phyloP scores from a whole-genome alignment of 2,797 vertebrate species.

The Pyrrhura leucotis region DNA sequence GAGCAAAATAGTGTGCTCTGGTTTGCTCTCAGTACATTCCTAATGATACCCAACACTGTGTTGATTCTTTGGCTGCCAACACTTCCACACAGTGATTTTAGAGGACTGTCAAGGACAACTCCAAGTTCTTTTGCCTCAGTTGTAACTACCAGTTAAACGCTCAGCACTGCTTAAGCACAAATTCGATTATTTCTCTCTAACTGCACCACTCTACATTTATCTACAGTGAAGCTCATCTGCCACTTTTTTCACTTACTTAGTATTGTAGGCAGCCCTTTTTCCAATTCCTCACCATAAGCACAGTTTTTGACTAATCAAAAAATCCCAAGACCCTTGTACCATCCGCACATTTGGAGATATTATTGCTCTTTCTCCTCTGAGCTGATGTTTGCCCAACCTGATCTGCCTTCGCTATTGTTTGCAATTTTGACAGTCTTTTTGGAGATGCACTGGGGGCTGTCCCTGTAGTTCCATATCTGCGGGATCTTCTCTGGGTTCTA shows the following conservation, averaged over 20 bases:
- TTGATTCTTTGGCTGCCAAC: not conserved
- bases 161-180: accelerated
- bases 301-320: not conserved
- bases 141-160: not conserved
- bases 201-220: not conserved
- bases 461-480: not conserved
- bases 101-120: not conserved
- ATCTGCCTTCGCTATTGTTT: not conserved
- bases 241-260: not conserved
- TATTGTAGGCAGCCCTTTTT: not conserved
- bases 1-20: not conserved
- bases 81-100: not conserved
- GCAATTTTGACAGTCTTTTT: not conserved
- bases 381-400: not conserved
- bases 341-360: not conserved
- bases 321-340: not conserved
- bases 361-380: not conserved
- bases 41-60: not conserved
- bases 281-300: not conserved
- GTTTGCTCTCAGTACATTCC: not conserved
- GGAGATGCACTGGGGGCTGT: not conserved
- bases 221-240: not conserved
- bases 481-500: not conserved
- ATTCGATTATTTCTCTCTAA: not conserved
- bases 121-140: not conserved